phyloP scores from a whole-genome alignment of 64 coral and sea anemone genomes.

The Pocillopora damicornis region DNA sequence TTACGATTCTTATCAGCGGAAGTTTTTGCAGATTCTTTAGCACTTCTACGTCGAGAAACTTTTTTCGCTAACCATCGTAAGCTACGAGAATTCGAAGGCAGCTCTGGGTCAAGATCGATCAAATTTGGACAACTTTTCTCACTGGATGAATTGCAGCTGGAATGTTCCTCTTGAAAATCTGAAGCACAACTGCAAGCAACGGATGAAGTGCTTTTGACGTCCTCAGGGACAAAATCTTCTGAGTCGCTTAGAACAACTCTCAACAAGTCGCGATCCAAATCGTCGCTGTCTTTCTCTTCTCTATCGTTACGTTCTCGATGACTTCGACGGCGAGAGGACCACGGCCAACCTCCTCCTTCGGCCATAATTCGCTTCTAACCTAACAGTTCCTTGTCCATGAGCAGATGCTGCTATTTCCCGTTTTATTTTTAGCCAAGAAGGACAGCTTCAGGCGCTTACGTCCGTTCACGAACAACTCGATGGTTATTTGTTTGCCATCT shows the following conservation, averaged over 20 bases:
- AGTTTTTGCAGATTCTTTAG: not conserved
- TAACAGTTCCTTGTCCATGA: not conserved
- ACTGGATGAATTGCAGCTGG: not conserved
- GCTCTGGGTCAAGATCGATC: conserved; percentile 25
- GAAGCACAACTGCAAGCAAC: conserved; percentile 32
- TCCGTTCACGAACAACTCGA: not conserved
- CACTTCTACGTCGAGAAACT: not conserved
- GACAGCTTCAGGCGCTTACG: not conserved
- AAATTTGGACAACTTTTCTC: conserved; percentile 6
- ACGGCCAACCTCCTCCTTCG: conserved; percentile 22
- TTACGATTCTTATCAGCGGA: not conserved
- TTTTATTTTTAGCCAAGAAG: not conserved
- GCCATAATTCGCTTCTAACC: not conserved
- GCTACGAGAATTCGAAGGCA: not conserved
- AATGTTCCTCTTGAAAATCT: conserved; percentile 12
- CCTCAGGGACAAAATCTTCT: conserved; percentile 24
- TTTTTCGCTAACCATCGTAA: not conserved
- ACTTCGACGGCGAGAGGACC: conserved; percentile 32
- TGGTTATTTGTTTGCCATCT: not conserved
- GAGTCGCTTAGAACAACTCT: conserved; percentile 34
- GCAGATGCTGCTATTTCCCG: not conserved
- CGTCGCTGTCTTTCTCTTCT: conserved; percentile 12
- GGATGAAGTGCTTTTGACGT: conserved; percentile 32
- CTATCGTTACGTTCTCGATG: conserved; percentile 10
- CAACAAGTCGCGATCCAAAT: conserved; percentile 10